phyloP scores from a whole-genome alignment of 2,113 vertebrate genomes.

The Psilopsiagon aurifrons region DNA sequence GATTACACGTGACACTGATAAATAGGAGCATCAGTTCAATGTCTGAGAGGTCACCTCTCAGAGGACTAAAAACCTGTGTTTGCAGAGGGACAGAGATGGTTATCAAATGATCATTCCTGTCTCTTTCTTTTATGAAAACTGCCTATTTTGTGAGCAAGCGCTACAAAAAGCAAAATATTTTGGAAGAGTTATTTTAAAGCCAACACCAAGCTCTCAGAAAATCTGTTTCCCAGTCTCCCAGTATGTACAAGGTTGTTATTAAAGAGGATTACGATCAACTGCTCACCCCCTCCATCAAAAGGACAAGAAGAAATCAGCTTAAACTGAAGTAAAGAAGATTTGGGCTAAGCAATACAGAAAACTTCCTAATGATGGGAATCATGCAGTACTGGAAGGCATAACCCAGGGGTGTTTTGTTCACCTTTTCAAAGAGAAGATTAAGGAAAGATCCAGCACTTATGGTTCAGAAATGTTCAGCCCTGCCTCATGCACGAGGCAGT shows the following conservation, averaged over 20 bases:
- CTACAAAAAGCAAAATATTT: slow-evolving; percentile 5
- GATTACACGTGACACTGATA: slow-evolving; percentile 14
- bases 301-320: slow-evolving; percentile 53
- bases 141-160: background rate
- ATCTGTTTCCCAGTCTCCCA: background rate
- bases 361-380: background rate
- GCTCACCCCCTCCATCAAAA: slow-evolving; percentile 24
- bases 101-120: background rate
- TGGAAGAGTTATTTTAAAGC: background rate
- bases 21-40: slow-evolving; percentile 25
- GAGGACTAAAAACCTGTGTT: background rate
- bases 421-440: background rate
- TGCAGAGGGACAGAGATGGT: background rate
- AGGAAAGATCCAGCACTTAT: background rate
- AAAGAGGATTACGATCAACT: slow-evolving; percentile 50
- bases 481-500: background rate
- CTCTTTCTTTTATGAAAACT: slow-evolving; percentile 9
- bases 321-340: slow-evolving; percentile 56
- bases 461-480: background rate
- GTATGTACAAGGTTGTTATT: background rate
- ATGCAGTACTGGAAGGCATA: background rate
- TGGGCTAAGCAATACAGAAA: background rate
- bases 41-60: background rate
- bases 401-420: background rate
- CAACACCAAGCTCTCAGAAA: background rate